A percentile compares a stretch with the other conserved stretches of the same genome.
Conservation (phyloP, 2,797 vertebrate genomes). For the Potorous gilbertii region DNA sequence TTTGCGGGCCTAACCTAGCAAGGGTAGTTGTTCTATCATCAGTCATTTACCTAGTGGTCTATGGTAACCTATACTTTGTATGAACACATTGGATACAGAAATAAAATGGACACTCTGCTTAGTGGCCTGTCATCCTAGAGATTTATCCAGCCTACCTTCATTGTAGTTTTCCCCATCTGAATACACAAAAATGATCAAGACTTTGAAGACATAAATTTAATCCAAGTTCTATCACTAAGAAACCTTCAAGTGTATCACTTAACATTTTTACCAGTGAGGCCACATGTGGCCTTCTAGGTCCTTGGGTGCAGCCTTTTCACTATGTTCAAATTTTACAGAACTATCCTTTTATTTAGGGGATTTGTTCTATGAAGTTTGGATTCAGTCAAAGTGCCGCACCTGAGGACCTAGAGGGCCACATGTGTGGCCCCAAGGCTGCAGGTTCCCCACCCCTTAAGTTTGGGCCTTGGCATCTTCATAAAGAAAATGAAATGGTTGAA, state of each 20-base stretch:
- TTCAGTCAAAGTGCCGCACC: too few species aligned
- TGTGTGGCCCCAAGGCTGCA: too few species aligned
- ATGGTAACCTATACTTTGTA: neutral
- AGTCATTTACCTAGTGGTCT: neutral
- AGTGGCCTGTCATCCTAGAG: neutral
- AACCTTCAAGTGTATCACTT: neutral
- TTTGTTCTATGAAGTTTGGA: too few species aligned
- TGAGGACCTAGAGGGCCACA: too few species aligned
- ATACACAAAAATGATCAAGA: neutral
- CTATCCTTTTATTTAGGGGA: too few species aligned
- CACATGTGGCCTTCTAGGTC: too few species aligned
- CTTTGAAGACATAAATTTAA: neutral
- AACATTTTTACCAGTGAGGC: neutral
- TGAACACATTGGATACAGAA: neutral
- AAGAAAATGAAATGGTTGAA: neutral
- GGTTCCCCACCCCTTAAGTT: too few species aligned
- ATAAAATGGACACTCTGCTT: neutral
- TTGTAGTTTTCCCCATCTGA: neutral
- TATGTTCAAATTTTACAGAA: too few species aligned
- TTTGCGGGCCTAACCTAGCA: too few species aligned
- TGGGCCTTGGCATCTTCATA: neutral
- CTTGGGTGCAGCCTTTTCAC: too few species aligned
- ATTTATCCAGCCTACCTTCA: neutral
- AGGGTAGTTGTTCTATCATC: neutral
- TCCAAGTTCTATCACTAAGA: neutral